These are phyloP conservation scores for Spodoptera frugiperda DNA, from an alignment of 1,140 invertebrate species.

Conservation along the genomic window DNA sequence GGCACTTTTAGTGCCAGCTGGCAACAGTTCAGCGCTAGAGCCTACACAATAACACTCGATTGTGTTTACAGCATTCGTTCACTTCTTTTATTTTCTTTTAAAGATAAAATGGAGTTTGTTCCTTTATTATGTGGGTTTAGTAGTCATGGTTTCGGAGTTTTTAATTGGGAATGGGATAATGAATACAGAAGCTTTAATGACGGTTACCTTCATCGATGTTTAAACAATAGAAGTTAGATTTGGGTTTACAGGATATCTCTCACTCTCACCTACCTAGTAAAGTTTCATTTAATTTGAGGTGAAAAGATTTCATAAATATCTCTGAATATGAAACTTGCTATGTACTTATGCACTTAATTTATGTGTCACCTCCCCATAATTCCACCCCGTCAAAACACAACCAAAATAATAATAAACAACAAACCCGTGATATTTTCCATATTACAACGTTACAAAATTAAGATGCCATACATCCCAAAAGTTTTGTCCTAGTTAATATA, in stretches of 20 bases:
- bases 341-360: too few relatives aligned
- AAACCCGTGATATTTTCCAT: background rate
- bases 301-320: too few relatives aligned
- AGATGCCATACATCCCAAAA: conserved; percentile 6
- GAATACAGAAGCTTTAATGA: too few relatives aligned
- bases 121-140: background rate
- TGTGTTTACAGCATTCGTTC: conserved; percentile 18
- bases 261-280: too few relatives aligned
- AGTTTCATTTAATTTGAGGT: too few relatives aligned
- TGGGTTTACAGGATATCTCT: too few relatives aligned
- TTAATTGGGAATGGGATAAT: background rate
- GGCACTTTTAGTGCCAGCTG: conserved; percentile 35
- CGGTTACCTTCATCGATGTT: too few relatives aligned
- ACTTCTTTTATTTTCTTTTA: conserved; percentile 7
- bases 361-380: too few relatives aligned
- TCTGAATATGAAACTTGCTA: too few relatives aligned
- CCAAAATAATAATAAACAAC: too few relatives aligned
- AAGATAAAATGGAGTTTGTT: background rate
- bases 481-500: background rate
- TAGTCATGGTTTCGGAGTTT: background rate
- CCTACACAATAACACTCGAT: conserved; percentile 17
- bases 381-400: too few relatives aligned
- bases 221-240: too few relatives aligned
- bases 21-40: conserved; percentile 29
- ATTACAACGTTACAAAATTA: conserved; percentile 18